Evolutionary conservation across 92 coral and sea anemone species (phyloP), one percentile per base, ranked within the genome.

Genomic region (Actinernus sp.): DNA sequence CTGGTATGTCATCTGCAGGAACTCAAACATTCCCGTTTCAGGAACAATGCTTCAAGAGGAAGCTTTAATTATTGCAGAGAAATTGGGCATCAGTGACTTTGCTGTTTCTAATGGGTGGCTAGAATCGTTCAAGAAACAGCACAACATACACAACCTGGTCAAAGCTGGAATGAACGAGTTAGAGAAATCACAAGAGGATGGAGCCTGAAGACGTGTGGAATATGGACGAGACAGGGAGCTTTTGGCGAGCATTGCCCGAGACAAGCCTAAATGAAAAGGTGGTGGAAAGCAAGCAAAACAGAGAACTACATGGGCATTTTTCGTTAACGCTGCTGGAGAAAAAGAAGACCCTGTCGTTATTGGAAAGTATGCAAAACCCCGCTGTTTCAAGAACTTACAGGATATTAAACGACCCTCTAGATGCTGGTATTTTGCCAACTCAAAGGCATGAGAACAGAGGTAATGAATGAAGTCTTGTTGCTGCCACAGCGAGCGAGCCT

Each of bases 251-350:
- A 21, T 53, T 86, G 22, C 92, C 84, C 7, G 8, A 36, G 7
- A 7, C 8, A 36, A 7, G 8, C 14, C 41, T 36, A 7, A 14
- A 7, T 36, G 41, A 7, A 7, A 7, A 14, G 14, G 14, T 14
- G 10, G 53, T 74, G 58, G 65, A 65, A 61, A 63, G 81, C 46
- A n/a, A 34, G 55, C 54, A 26, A 56, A 71, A 49, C 76, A 81
- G 74, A 55, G 87, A 55, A 49, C 38, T 27, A 80, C 73, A 50
- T 79, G 79, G 87, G 88, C 79, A 26, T 80, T 78, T 79, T 78
- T 79, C 55, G 91, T 73, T 4, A 85, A 79, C 62, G 86, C 91
- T 54, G 79, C 82, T 9, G 92, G 87, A 13, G 79, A 31, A 38
- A 78, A 85, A 40, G 79, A 79, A 68, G 71, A 64, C 50, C 87